Evolutionary conservation across 1,140 invertebrate genomes (phyloP).

Genomic region (Bombus affinis): DNA sequence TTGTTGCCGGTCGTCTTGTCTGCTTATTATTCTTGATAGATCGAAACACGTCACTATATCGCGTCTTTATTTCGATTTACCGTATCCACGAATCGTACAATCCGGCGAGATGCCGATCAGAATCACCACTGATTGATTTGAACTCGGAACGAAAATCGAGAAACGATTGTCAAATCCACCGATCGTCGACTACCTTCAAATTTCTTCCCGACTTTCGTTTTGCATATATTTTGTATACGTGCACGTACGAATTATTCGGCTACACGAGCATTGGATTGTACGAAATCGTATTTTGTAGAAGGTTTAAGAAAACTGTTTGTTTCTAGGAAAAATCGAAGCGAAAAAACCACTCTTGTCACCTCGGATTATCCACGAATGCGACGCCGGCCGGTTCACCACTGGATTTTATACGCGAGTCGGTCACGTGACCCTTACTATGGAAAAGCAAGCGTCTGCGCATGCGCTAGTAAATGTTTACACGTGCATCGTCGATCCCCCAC

Average conservation of each 20-base stretch:
- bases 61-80: not conserved
- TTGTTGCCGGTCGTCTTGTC: constrained; percentile 77
- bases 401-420: constrained; percentile 74
- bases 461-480: constrained; percentile 80
- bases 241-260: not conserved
- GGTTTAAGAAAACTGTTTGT: not conserved
- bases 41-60: constrained; percentile 15
- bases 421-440: constrained; percentile 75
- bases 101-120: not conserved
- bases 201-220: not conserved
- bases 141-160: not conserved
- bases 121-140: not conserved
- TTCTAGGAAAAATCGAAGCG: not conserved
- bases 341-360: not conserved
- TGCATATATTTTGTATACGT: no score
- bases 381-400: constrained; percentile 77
- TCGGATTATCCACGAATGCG: constrained; percentile 63
- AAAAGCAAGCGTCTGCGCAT: constrained; percentile 66
- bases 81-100: not conserved
- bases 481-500: constrained; percentile 60
- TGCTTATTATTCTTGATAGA: constrained; percentile 32
- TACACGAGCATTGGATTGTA: not conserved
- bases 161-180: not conserved
- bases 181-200: not conserved
- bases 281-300: not conserved